Evolutionary conservation across 2,888 invertebrate species (phyloP), one percentile per base, ranked within the genome.

Genomic region (Cryptocheilus praepositus): DNA sequence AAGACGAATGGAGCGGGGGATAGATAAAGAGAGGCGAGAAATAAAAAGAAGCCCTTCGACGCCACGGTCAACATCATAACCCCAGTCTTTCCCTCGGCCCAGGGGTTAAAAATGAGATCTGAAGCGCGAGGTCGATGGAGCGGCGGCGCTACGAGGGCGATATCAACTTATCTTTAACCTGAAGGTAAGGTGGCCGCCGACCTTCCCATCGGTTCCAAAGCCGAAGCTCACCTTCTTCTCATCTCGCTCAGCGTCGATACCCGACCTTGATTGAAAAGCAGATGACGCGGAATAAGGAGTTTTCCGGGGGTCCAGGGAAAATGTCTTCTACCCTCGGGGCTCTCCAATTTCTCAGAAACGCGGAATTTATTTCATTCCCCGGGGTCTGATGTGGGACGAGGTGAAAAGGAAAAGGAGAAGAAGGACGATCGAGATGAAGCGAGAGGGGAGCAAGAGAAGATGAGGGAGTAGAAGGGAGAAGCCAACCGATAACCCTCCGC

Each of bases 261-360:
- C 73, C 74, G 77, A 80, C 77, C 79, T 80, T 83, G 84, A 84
- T 83, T 84, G 83, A 82, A 83, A 82, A 83, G 74, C 75, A 80
- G 77, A 81, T 80, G 80, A 83, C 78, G 79, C 74, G 78, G 80
- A 81, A 83, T 77, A 81, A 83, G 80, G 80, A 81, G 78, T 80
- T 83, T 82, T 73, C 74, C 73, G 74, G 64, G 67, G 65, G 73
- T 67, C 70, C 78, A 78, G 72, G 71, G 80, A 77, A 82, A 82
- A 81, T 80, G 80, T 81, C 74, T 75, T 80, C 76, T 73, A 73
- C 78, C 71, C 76, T 71, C 64, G 75, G 73, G 77, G 81, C 73
- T 76, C 73, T 77, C 74, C 81, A 80, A 82, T 82, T 83, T 80
- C 74, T 80, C 82, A 77, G 77, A 81, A 80, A 80, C 71, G 72